Evolutionary conservation across 1,140 invertebrate genomes (phyloP), one percentile per base, ranked within the genome.

Genomic region (Drosophila paulistorum): DNA sequence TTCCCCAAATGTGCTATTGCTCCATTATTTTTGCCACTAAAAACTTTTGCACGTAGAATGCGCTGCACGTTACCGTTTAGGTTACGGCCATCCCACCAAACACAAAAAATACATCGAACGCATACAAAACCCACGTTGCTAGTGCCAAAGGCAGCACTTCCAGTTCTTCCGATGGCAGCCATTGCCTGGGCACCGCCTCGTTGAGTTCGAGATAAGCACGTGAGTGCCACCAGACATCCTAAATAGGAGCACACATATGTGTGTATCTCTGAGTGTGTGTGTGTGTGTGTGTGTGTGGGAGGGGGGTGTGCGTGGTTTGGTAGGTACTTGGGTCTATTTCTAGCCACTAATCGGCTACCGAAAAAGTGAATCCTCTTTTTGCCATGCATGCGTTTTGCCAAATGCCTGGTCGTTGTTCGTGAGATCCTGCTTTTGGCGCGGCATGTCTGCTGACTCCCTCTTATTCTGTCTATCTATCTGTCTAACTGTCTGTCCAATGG

Each of bases 11-110:
- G 60, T 59, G 76, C 41, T 79, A 72, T 66, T 79, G 83, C 83
- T 87, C 79, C 83, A 83, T 86, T 86, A 86, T 86, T 86, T 86
- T 77, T 74, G 83, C 76, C 79, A 87, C 83, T 79, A 83, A 87
- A 87, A 87, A 87, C 62, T 87, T 87, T 80, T 72, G 83, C 79
- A 87, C 83, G 84, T 89, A 70, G 71, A 77, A 79, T 86, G 83
- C 83, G 77, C 72, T 82, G 85, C 83, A 87, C 70, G 78, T 68
- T 76, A 66, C 61, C 74, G 73, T 65, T 81, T 74, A 54, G 45
- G 68, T 78, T 35, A 65, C 68, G 41, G 33, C 45, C 45, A 51
- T 64, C 59, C 58, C 17, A 11, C 37, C 0, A 13, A 39, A 4
- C 13, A 39, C 26, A 73, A 74, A 65, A 63, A 13, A 51, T 23